A percentile compares a stretch with the other conserved stretches of the same genome.
Evolutionary conservation across 2,888 invertebrate species (phyloP).

Genomic region (Chymomyza procnemis): DNA sequence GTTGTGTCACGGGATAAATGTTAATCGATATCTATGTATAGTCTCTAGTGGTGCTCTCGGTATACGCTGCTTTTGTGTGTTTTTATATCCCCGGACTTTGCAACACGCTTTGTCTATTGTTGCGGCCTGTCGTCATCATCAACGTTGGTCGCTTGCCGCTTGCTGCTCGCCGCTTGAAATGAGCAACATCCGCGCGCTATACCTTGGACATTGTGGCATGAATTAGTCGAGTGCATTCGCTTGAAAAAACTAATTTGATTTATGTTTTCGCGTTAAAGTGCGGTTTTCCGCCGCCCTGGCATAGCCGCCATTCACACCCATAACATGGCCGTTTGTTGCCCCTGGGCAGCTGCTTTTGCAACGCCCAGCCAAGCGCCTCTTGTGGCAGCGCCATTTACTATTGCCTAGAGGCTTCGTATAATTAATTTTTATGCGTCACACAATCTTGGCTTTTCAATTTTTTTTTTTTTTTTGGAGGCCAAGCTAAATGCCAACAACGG

Average conservation of each 20-base stretch:
- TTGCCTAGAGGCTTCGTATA: constrained; percentile 24
- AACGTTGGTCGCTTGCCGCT: not conserved
- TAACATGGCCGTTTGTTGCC: constrained; percentile 26
- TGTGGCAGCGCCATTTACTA: constrained; percentile 21
- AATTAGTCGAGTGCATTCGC: constrained; percentile 71
- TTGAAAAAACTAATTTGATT: constrained; percentile 74
- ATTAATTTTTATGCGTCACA: constrained; percentile 33
- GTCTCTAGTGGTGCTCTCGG: constrained; percentile 1
- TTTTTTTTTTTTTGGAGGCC: constrained; percentile 65
- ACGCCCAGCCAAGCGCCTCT: constrained; percentile 55
- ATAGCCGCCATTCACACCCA: constrained; percentile 57
- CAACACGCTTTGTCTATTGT: constrained; percentile 41
- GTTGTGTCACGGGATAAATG: constrained; percentile 67
- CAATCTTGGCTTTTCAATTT: constrained; percentile 38
- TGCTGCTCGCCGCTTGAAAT: constrained; percentile 36
- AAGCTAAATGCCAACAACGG: constrained; percentile 71
- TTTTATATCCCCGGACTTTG: constrained; percentile 1
- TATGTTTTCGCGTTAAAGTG: constrained; percentile 66
- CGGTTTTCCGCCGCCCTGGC: constrained; percentile 37
- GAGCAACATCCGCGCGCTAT: constrained; percentile 47
- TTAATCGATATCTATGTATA: constrained; percentile 55
- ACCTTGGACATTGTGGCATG: constrained; percentile 49
- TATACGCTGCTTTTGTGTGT: not conserved
- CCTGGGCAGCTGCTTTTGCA: constrained; percentile 37
- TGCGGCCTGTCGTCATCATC: constrained; percentile 14